phyloP scores from a whole-genome alignment of 2,797 vertebrate species.

The Thunnus albacares region DNA sequence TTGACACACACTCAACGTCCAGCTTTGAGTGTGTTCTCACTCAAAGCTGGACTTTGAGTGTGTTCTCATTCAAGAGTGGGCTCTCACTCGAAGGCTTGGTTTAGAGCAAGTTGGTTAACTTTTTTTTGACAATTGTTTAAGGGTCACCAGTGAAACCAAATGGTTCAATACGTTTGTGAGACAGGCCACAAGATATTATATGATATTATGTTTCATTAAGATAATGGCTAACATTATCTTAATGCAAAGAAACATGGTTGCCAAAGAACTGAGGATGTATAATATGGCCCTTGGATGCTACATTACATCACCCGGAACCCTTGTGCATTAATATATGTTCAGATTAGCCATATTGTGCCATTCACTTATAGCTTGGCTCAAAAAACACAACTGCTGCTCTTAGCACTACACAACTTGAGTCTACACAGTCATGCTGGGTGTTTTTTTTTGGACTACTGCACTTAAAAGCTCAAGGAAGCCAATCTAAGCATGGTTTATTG shows the following conservation, averaged over 20 bases:
- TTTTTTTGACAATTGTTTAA: neutral
- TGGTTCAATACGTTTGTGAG: neutral
- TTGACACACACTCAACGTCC: too few species aligned
- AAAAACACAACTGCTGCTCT: neutral
- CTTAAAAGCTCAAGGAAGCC: neutral
- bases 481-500: conserved; percentile 1
- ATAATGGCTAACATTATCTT: too few species aligned
- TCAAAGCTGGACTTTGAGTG: too few species aligned
- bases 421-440: neutral
- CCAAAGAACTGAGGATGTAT: neutral
- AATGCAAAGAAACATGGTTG: neutral
- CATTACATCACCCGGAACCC: neutral
- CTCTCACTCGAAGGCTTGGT: too few species aligned
- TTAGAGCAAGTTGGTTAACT: too few species aligned
- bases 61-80: too few species aligned
- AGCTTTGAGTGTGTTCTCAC: too few species aligned
- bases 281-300: neutral
- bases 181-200: neutral
- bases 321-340: neutral
- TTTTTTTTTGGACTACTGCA: neutral
- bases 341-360: neutral
- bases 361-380: too few species aligned
- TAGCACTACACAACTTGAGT: neutral
- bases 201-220: neutral
- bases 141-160: neutral